Evolutionary conservation across 23 tunicate species (phyloP), one percentile per base, ranked within the genome.

Genomic region (Styela clava): DNA sequence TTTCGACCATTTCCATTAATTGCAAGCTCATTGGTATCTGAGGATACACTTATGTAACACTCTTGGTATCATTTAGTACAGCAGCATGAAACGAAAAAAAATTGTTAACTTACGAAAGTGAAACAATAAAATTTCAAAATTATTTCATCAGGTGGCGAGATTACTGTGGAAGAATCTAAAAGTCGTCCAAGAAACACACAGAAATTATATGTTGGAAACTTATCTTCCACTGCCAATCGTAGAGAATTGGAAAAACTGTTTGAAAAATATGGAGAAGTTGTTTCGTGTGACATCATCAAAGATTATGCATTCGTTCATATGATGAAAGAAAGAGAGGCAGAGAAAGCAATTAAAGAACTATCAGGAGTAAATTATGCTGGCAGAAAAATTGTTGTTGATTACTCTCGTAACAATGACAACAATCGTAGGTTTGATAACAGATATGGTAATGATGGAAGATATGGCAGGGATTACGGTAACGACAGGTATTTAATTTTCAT

Each of bases 191-290:
- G 81, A 16, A 76, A 44, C 64, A 33, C 81, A 21, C 37, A 44
- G 25, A 76, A 76, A 76, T 33, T 76, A 16, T 76, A 76, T 44
- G 65, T 76, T 76, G 81, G 81, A 23, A 76, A 76, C 81, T 76
- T 76, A 44, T 76, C 81, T 7, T 44, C 81, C 12, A 21, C 64
- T 29, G 81, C 81, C 21, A 44, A 29, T 56, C 81, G 65, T 0
- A 52, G 81, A 21, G 81, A 76, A 24, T 44, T 76, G 22, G 62
- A 76, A 44, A 76, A 76, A 24, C 20, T 76, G 81, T 76, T 76
- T 52, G 81, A 76, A 26, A 28, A 76, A 21, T 76, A 33, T 26
- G 81, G 81, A 44, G 81, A 76, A 35, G 81, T 76, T 29, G 64
- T 31, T 27, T 52, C 64, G 7, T 76, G 81, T 29, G 81, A 76